A percentile compares a stretch with the other conserved stretches of the same genome.
Evolutionary conservation across 2,797 vertebrate genomes (phyloP).

Genomic region (Onychomys arenicola): DNA sequence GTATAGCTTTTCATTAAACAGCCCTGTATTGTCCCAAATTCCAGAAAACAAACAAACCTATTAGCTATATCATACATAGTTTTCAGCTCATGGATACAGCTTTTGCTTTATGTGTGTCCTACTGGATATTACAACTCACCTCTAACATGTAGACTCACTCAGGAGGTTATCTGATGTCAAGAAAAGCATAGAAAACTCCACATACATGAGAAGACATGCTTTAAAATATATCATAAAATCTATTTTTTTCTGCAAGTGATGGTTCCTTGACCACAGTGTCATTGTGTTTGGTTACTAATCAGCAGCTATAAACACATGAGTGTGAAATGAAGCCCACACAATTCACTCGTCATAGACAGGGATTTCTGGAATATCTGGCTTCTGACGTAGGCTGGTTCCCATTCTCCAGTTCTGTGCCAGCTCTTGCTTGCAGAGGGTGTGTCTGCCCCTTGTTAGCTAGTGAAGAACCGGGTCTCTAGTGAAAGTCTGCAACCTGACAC

Average conservation of each 20-base stretch:
- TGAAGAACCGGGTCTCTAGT: not conserved
- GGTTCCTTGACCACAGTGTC: not conserved
- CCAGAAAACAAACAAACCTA: not conserved
- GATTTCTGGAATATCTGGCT: not conserved
- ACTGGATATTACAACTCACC: not conserved
- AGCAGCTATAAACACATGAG: not conserved
- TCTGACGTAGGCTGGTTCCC: not conserved
- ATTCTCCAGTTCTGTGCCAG: rapidly evolving
- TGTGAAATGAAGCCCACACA: not conserved
- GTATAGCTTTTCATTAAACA: not conserved
- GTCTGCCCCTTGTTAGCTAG: not conserved
- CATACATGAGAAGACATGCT: not conserved
- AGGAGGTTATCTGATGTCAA: not conserved
- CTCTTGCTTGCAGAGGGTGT: not conserved
- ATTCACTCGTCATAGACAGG: not conserved
- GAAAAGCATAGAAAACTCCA: not conserved
- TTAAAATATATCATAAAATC: not conserved
- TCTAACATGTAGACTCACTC: not conserved
- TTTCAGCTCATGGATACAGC: not conserved
- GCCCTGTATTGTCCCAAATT: not conserved
- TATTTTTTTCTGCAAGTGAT: not conserved
- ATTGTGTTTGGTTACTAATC: not conserved
- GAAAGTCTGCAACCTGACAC: not conserved
- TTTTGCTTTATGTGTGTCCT: not conserved
- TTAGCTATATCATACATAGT: not conserved